A percentile compares a stretch with the other conserved stretches of the same genome.
phyloP scores from a whole-genome alignment of 2,888 invertebrate genomes.

The Quadriops clusia region DNA sequence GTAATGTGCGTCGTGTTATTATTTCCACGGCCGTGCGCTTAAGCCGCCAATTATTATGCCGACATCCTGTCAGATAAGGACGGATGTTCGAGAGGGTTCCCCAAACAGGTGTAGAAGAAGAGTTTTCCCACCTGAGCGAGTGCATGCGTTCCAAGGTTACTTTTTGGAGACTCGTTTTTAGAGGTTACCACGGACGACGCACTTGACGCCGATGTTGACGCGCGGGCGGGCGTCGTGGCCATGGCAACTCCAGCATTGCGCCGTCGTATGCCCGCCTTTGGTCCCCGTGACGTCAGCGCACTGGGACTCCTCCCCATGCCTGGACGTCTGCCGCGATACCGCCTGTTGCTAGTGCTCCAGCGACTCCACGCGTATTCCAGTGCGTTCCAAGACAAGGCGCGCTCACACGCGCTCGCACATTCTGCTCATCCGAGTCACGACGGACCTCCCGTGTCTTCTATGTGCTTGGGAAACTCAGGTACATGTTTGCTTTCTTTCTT shows the following conservation, averaged over 20 bases:
- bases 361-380: conserved; percentile 30
- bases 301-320: conserved; percentile 33
- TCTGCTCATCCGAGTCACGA: conserved; percentile 14
- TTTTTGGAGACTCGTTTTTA: conserved; percentile 14
- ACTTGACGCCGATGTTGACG: conserved; percentile 29
- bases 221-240: conserved; percentile 32
- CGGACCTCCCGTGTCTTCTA: conserved; percentile 25
- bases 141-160: conserved; percentile 20
- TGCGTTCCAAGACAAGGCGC: conserved; percentile 20
- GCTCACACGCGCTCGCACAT: conserved; percentile 14
- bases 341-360: conserved; percentile 39
- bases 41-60: conserved; percentile 3
- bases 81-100: conserved; percentile 1
- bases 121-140: conserved; percentile 5
- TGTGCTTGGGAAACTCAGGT: conserved; percentile 30
- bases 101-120: conserved; percentile 5
- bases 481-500: conserved; percentile 14
- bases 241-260: conserved; percentile 31
- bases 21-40: background rate
- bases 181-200: conserved; percentile 34
- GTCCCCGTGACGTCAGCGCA: conserved; percentile 30
- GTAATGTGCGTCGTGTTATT: background rate
- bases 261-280: conserved; percentile 35
- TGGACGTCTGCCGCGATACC: conserved; percentile 30
- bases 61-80: conserved; percentile 1